A percentile compares a stretch with the other conserved stretches of the same genome.
Evolutionary conservation across 2,113 vertebrate genomes (phyloP).

Genomic region (Cephalopholis sonnerati): DNA sequence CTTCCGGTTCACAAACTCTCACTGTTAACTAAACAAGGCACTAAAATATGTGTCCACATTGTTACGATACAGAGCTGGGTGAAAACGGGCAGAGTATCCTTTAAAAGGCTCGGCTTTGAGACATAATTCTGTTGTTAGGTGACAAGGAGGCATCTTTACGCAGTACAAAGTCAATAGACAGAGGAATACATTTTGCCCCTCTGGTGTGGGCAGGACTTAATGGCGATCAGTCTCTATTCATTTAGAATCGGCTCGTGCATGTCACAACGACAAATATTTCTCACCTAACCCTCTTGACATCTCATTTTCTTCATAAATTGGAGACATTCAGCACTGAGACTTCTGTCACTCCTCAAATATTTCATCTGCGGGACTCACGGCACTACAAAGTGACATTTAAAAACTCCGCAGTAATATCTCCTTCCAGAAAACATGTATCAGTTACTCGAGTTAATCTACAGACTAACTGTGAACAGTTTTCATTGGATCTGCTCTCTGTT

Average conservation of each 20-base stretch:
- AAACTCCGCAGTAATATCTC: background rate
- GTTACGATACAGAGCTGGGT: too few relatives aligned
- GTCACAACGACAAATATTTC: background rate
- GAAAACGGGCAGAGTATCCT: too few relatives aligned
- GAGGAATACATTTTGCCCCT: too few relatives aligned
- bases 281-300: background rate
- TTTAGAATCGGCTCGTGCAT: background rate
- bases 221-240: too few relatives aligned
- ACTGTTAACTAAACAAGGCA: too few relatives aligned
- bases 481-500: background rate
- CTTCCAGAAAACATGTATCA: slow-evolving; percentile 19
- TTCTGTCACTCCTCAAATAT: slow-evolving; percentile 18
- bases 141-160: too few relatives aligned
- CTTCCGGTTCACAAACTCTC: too few relatives aligned
- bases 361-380: background rate
- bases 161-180: too few relatives aligned
- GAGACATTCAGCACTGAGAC: slow-evolving; percentile 7
- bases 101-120: too few relatives aligned
- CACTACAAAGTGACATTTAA: background rate
- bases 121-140: too few relatives aligned
- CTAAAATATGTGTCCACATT: too few relatives aligned
- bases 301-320: background rate
- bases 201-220: too few relatives aligned
- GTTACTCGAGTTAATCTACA: slow-evolving; percentile 7
- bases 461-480: slow-evolving; percentile 24